Conservation (phyloP, 2,888 invertebrate genomes). For the Diogma glabrata region DNA sequence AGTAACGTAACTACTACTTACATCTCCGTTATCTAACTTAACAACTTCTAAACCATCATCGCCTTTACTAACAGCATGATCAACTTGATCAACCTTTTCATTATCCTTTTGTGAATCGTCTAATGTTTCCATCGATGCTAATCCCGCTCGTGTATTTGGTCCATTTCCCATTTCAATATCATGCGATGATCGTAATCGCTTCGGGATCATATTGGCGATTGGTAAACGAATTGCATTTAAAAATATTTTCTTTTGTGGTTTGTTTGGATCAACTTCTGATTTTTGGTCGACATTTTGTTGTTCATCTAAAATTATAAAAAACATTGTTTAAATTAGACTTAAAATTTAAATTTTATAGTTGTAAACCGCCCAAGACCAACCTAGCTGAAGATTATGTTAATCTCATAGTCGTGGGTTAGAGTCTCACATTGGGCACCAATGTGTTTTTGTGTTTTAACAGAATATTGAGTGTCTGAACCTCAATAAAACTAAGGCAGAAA, state of each 20-base stretch:
- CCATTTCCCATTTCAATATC: constrained; percentile 43
- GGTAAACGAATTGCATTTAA: constrained; percentile 51
- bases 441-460: no score
- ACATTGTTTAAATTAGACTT: no score
- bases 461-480: no score
- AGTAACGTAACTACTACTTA: neutral
- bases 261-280: neutral
- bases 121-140: constrained; percentile 72
- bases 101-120: constrained; percentile 58
- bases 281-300: constrained; percentile 1
- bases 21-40: constrained; percentile 38
- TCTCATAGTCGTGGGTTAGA: no score
- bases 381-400: no score
- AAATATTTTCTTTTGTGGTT: constrained; percentile 38
- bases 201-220: constrained; percentile 49
- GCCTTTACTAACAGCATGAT: constrained; percentile 35
- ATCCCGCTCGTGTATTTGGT: constrained; percentile 49
- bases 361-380: no score
- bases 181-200: constrained; percentile 33
- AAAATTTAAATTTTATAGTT: no score
- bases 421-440: no score
- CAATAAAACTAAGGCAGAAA: no score
- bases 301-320: neutral
- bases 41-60: constrained; percentile 66
- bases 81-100: constrained; percentile 41